Base-by-base conservation (phyloP, 2,113 vertebrate species). In the Argyrosomus japonicus region DNA sequence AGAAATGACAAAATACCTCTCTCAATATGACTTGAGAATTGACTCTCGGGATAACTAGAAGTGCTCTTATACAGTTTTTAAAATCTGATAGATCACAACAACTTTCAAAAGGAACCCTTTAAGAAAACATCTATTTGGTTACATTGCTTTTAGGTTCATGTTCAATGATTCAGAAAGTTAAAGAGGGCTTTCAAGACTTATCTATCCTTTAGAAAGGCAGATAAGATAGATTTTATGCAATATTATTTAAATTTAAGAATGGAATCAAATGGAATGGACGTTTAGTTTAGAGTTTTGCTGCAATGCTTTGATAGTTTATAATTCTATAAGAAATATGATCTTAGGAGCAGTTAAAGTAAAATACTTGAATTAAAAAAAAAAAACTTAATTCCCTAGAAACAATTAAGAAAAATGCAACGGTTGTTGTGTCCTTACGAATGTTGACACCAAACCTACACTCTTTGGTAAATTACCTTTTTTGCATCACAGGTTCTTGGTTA, bases 401-500 rank as follows among this genome's bases (percentile, higher is more conserved):
- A 8, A 40, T 40, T 1, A 36, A 36, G 7, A 36, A 8, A 36
- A 6, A 36, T 36, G 36, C 7, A 36, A 8, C 7, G 7, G 36
- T 36, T 36, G 36, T 36, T 36, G 36, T 36, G 36, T 36, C 36
- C 36, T 36, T 36, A 36, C 1, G 0, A 40, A 40, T 40, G 36
- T 9, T 47, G 13, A 47, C 11, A 47, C 3, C 45, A 47, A 47
- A 47, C 45, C 2, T 47, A 5, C 21, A 21, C 6, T 50, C 19
- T 17, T 7, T 13, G 14, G 13, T 40, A 15, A 25, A 36, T 23
- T 6, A 45, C 32, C 54, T 17, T n/a, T 2, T 19, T 19, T 45
- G 36, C 21, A 12, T 65, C 53, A 40, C 45, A 0, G 74, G 51
- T 64, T 69, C 25, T 78, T 3, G 60, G 18, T 69, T 81, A 32